These are phyloP conservation scores for Rhynchonycteris naso DNA, from an alignment of 2,797 vertebrate species.

Conservation along the genomic window DNA sequence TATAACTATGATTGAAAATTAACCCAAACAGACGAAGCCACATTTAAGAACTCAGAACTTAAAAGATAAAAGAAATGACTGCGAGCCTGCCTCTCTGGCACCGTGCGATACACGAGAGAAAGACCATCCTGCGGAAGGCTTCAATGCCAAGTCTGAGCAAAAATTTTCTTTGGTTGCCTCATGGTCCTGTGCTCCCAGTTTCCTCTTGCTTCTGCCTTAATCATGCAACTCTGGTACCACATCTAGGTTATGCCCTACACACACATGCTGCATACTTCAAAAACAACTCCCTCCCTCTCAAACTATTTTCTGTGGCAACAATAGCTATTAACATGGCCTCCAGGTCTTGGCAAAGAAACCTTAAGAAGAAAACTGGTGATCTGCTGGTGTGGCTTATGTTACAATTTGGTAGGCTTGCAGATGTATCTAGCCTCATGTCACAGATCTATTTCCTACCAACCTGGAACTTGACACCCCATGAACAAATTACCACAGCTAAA, in stretches of 20 bases:
- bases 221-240: neutral
- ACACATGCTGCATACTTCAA: neutral
- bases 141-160: neutral
- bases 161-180: neutral
- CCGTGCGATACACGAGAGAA: neutral
- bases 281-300: neutral
- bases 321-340: neutral
- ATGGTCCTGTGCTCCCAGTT: neutral
- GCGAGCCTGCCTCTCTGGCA: neutral
- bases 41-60: neutral
- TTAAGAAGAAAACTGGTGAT: neutral
- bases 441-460: slow-evolving; percentile 29
- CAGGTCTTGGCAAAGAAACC: neutral
- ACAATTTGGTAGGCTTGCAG: neutral
- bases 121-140: neutral
- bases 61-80: neutral
- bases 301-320: neutral
- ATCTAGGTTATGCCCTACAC: neutral
- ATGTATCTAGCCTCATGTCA: neutral
- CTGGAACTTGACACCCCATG: slow-evolving; percentile 21
- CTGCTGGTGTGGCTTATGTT: neutral
- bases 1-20: neutral
- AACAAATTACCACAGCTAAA: slow-evolving; percentile 43
- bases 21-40: neutral
- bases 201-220: neutral